A percentile compares a stretch with the other conserved stretches of the same genome.
phyloP scores from a whole-genome alignment of 2,113 vertebrate species.

The Strigops habroptila region DNA sequence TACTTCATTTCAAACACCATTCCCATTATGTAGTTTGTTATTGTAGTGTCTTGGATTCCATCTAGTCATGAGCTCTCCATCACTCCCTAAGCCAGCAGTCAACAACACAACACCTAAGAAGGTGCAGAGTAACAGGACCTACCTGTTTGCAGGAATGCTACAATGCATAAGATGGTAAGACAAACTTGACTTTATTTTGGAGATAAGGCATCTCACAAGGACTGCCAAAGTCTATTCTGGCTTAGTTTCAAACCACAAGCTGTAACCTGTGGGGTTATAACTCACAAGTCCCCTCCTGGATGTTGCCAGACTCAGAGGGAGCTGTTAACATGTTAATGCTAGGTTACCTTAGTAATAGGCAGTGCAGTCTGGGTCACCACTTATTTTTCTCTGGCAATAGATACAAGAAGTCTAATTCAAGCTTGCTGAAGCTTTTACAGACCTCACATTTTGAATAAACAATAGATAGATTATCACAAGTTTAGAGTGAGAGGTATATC shows the following conservation, averaged over 20 bases:
- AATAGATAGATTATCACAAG: neutral
- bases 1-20: neutral
- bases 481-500: neutral
- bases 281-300: neutral
- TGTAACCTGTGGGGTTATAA: neutral
- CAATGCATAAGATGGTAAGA: neutral
- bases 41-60: neutral
- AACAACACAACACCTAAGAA: neutral
- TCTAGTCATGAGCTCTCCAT: neutral
- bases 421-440: neutral
- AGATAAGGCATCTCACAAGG: neutral
- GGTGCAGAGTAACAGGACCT: neutral
- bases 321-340: neutral
- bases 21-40: neutral
- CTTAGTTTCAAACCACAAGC: neutral
- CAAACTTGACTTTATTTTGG: neutral
- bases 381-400: neutral
- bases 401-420: neutral
- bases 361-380: neutral
- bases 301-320: neutral
- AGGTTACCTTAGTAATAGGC: neutral
- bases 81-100: neutral
- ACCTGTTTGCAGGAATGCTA: neutral
- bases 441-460: neutral
- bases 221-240: neutral